Evolutionary conservation across 1,140 invertebrate species (phyloP).

Genomic region (Aleiodes sp.): DNA sequence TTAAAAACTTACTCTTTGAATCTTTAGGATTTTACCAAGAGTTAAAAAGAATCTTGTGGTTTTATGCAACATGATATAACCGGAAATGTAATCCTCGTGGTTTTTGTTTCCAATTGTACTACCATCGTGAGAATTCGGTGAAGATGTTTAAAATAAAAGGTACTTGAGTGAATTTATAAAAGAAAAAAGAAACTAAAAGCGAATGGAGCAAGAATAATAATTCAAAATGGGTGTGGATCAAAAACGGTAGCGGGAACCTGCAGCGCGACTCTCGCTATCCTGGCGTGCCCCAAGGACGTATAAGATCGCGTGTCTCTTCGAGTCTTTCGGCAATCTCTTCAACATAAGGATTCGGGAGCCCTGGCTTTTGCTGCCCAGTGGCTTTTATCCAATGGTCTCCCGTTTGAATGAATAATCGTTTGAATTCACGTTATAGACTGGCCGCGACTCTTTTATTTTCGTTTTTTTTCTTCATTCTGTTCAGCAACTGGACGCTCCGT

Average conservation of each 20-base stretch:
- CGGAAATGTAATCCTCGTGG: conserved; percentile 2
- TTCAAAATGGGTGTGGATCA: neutral
- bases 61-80: conserved; percentile 13
- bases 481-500: neutral
- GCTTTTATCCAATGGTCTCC: conserved; percentile 22
- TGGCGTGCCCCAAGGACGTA: conserved; percentile 39
- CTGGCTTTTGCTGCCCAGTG: conserved; percentile 42
- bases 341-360: conserved; percentile 55
- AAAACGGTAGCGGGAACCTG: conserved; percentile 24
- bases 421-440: conserved; percentile 44
- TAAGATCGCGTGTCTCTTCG: conserved; percentile 54
- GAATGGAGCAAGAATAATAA: conserved; percentile 11
- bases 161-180: neutral
- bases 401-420: conserved; percentile 54
- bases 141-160: neutral
- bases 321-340: conserved; percentile 10
- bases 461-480: neutral
- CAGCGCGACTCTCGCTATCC: conserved; percentile 29
- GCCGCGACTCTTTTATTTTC: neutral
- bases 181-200: conserved; percentile 1
- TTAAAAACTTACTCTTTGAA: no score
- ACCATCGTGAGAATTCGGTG: conserved; percentile 5
- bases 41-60: neutral
- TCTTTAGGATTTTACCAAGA: neutral
- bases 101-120: neutral